These are phyloP conservation scores for Hephaestus fuliginosus DNA, from an alignment of 2,797 vertebrate species.

Conservation along the genomic window DNA sequence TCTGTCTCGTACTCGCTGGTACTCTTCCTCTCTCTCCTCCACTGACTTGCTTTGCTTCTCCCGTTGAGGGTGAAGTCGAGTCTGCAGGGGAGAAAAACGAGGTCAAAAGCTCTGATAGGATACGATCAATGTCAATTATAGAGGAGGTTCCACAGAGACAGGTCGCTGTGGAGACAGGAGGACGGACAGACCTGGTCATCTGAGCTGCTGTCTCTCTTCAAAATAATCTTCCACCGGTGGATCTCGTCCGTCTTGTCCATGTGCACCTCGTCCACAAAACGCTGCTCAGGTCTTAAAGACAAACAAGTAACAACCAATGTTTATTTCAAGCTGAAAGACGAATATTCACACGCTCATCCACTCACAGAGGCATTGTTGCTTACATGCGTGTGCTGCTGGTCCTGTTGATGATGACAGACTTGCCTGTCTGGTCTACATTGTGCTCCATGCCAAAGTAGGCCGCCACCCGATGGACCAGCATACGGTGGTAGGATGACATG, in stretches of 20 bases:
- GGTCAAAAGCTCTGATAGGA: slow-evolving; percentile 65
- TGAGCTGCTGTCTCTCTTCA: slow-evolving; percentile 96
- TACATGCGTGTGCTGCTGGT: slow-evolving; percentile 96
- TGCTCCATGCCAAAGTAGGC: slow-evolving; percentile 98
- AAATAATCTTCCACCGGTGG: slow-evolving; percentile 93
- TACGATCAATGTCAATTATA: slow-evolving; percentile 54
- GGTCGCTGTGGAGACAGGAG: slow-evolving; percentile 14
- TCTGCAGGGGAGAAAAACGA: slow-evolving; percentile 86
- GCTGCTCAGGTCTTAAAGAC: slow-evolving; percentile 92
- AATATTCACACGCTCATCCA: neutral
- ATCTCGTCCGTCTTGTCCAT: slow-evolving; percentile 94
- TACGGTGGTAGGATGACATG: slow-evolving; percentile 97
- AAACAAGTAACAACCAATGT: slow-evolving; percentile 13
- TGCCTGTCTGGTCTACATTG: slow-evolving; percentile 98
- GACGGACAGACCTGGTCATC: slow-evolving; percentile 89
- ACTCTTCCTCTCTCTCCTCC: slow-evolving; percentile 98
- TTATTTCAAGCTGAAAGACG: slow-evolving; percentile 16
- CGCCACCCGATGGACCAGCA: slow-evolving; percentile 96
- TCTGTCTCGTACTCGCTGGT: slow-evolving; percentile 94
- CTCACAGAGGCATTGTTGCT: slow-evolving; percentile 48
- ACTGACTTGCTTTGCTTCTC: slow-evolving; percentile 96
- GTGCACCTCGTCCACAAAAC: slow-evolving; percentile 93
- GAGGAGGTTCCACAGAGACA: slow-evolving; percentile 38
- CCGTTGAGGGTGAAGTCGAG: slow-evolving; percentile 90
- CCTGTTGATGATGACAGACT: slow-evolving; percentile 97